Conservation (phyloP, 1,140 invertebrate genomes). For the Pseudomyrmex dendroicus region DNA sequence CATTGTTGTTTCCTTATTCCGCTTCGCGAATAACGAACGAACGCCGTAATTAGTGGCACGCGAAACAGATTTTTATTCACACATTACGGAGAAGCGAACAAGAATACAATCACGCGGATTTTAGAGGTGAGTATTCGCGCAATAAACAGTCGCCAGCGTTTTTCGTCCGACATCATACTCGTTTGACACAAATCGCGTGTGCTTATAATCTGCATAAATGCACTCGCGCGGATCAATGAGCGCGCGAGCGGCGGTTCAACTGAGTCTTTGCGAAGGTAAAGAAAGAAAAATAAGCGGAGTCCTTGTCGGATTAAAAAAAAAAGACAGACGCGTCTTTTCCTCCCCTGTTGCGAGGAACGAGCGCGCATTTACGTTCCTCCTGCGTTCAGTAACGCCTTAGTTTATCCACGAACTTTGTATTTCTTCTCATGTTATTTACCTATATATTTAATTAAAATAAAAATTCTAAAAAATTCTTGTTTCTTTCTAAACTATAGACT, state of each 20-base stretch:
- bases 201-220: constrained; percentile 42
- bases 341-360: background rate
- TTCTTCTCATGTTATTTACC: background rate
- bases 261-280: constrained; percentile 22
- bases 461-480: background rate
- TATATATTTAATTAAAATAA: background rate
- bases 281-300: constrained; percentile 19
- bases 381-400: background rate
- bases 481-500: background rate
- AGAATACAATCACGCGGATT: background rate
- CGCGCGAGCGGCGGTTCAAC: constrained; percentile 28
- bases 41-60: background rate
- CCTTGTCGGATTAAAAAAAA: constrained; percentile 37
- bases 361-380: background rate
- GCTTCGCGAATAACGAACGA: constrained; percentile 17
- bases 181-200: constrained; percentile 22
- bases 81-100: constrained; percentile 9
- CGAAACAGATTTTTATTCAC: background rate
- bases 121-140: background rate
- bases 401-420: background rate
- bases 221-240: constrained; percentile 53
- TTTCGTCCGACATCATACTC: background rate
- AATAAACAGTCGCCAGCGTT: background rate
- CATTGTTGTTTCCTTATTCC: background rate
- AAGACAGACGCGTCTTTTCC: constrained; percentile 3